phyloP scores from a whole-genome alignment of 2,888 invertebrate species.

The Campaea margaritaria region DNA sequence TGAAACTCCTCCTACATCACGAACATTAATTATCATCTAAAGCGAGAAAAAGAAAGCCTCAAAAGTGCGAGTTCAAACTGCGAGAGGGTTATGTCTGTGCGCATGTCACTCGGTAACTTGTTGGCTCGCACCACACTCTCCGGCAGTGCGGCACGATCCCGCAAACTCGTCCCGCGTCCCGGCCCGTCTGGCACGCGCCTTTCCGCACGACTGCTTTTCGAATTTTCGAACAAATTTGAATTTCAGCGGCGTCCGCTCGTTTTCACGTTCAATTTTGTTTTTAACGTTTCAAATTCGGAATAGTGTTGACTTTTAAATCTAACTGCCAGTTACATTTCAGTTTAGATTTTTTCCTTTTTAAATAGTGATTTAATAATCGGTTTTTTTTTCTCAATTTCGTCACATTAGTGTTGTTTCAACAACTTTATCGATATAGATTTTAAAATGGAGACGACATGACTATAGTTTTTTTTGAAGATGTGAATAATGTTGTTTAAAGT shows the following conservation, averaged over 20 bases:
- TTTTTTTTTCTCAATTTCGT: not conserved
- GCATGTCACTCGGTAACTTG: conserved; percentile 82
- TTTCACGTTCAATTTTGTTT: conserved; percentile 23
- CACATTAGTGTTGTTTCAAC: not conserved
- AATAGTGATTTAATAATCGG: too few species aligned
- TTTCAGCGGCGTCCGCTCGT: conserved; percentile 36
- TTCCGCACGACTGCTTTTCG: conserved; percentile 54
- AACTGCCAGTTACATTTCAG: not conserved
- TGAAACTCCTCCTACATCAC: not conserved
- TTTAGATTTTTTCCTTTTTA: not conserved
- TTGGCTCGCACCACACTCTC: conserved; percentile 70
- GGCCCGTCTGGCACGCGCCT: conserved; percentile 45
- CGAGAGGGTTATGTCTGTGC: conserved; percentile 65
- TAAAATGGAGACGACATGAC: conserved; percentile 41
- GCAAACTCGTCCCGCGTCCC: conserved; percentile 63
- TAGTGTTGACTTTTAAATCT: conserved; percentile 8
- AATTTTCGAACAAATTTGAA: conserved; percentile 49
- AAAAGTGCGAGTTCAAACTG: conserved; percentile 46
- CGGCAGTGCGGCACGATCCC: conserved; percentile 79
- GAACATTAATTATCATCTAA: conserved; percentile 36
- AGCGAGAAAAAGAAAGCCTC: conserved; percentile 41
- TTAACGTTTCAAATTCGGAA: conserved; percentile 19
- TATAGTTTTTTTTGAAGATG: conserved; percentile 57
- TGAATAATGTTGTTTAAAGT: conserved; percentile 70
- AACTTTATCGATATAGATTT: not conserved